Base-by-base conservation (phyloP, 2,113 vertebrate species). In the Piaya cayana region DNA sequence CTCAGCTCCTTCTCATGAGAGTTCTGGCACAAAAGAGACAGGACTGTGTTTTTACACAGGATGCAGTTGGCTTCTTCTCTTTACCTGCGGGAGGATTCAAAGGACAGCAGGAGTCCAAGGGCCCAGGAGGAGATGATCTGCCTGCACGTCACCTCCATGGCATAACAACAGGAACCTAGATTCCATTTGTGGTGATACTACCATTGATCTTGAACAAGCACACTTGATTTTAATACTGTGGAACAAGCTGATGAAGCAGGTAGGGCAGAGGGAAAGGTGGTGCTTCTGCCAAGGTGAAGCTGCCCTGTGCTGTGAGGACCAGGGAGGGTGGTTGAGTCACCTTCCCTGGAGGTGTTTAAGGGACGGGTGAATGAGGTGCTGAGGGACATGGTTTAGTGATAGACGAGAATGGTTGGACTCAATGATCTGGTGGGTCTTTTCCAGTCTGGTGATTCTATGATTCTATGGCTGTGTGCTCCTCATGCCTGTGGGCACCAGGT, bases 401-500 rank as follows among this genome's bases (percentile, higher is more conserved):
- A n/a, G n/a, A n/a, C n/a, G n/a, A n/a, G n/a, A n/a, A n/a, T n/a
- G n/a, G n/a, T n/a, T n/a, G n/a, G n/a, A n/a, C n/a, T n/a, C n/a
- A n/a, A n/a, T n/a, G n/a, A n/a, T n/a, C n/a, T n/a, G n/a, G n/a
- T n/a, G n/a, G n/a, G n/a, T n/a, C n/a, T n/a, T n/a, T n/a, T n/a
- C n/a, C n/a, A n/a, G n/a, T n/a, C n/a, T n/a, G n/a, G n/a, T n/a
- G n/a, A n/a, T n/a, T n/a, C n/a, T n/a, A n/a, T n/a, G n/a, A n/a
- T n/a, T n/a, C n/a, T n/a, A n/a, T n/a, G n/a, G n/a, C 42, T 5
- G 9, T 22, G 59, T 15, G 60, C 23, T 65, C 29, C 53, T 72
- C 49, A 72, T 5, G 3, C 68, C 39, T 59, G 34, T 0, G 3
- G 50, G 10, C 27, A 29, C 12, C 0, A 0, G 27, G 7, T 76